These are phyloP conservation scores for Rhodinocichla rosea DNA, from an alignment of 2,113 vertebrate species.

Conservation along the genomic window DNA sequence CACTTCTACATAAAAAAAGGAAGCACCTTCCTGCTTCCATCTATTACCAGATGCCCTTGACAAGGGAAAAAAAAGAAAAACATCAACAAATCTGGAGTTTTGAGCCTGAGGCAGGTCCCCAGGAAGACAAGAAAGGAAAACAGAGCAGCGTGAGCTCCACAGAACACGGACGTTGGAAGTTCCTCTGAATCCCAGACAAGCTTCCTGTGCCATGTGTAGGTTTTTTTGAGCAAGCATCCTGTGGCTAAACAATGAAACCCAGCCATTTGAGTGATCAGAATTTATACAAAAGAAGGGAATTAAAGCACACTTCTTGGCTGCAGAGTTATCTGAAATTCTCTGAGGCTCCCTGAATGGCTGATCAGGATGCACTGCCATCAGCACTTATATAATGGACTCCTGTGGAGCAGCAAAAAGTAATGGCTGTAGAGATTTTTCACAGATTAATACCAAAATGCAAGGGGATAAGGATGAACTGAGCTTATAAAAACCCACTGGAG, in stretches of 20 bases:
- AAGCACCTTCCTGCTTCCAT: neutral
- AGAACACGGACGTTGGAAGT: neutral
- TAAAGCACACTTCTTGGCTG: neutral
- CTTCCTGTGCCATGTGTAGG: neutral
- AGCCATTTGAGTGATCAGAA: neutral
- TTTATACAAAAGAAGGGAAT: neutral
- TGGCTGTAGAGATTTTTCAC: neutral
- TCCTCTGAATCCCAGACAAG: neutral
- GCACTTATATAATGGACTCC: constrained; percentile 4
- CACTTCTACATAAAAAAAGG: neutral
- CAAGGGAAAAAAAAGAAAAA: neutral
- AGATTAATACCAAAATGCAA: neutral
- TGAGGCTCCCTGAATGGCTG: neutral
- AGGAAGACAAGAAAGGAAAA: neutral
- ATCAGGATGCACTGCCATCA: neutral
- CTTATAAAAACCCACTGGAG: neutral
- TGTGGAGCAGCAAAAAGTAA: neutral
- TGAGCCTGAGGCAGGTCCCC: neutral
- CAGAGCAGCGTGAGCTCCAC: neutral
- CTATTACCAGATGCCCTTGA: neutral
- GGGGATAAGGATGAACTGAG: neutral
- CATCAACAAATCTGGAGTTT: neutral
- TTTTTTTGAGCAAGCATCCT: neutral
- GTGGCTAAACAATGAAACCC: neutral
- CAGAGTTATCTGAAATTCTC: neutral